phyloP scores from a whole-genome alignment of 1,140 invertebrate species.

The Paraescarpia echinospica region DNA sequence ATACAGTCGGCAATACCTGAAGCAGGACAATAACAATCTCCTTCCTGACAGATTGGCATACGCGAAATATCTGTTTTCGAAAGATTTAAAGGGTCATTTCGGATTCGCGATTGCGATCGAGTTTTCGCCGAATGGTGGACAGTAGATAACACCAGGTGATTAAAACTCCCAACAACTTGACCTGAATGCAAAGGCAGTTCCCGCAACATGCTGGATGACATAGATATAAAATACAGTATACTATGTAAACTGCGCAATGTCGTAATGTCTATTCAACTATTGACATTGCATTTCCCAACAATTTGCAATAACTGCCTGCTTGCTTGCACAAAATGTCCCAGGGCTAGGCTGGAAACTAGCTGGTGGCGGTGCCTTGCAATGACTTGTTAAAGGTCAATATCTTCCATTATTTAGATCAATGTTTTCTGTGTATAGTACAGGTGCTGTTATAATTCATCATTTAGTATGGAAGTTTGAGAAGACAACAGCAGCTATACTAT shows the following conservation, averaged over 20 bases:
- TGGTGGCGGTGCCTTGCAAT: neutral
- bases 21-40: neutral
- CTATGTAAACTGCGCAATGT: neutral
- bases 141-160: constrained; percentile 83
- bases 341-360: neutral
- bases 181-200: neutral
- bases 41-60: constrained; percentile 13
- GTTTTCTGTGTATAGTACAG: no score
- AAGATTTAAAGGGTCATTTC: constrained; percentile 85
- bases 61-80: constrained; percentile 67
- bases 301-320: neutral
- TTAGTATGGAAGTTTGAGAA: no score
- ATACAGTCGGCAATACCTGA: neutral
- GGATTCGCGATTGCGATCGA: constrained; percentile 96
- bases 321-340: neutral
- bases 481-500: no score
- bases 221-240: neutral
- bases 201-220: neutral
- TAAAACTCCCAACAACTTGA: constrained; percentile 30
- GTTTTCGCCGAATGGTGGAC: constrained; percentile 80
- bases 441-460: no score
- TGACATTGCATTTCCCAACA: neutral
- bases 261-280: neutral
- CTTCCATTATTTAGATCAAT: no score
- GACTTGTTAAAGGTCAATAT: neutral